phyloP scores from a whole-genome alignment of 2,888 invertebrate species.

The Drosophila heteroneura region DNA sequence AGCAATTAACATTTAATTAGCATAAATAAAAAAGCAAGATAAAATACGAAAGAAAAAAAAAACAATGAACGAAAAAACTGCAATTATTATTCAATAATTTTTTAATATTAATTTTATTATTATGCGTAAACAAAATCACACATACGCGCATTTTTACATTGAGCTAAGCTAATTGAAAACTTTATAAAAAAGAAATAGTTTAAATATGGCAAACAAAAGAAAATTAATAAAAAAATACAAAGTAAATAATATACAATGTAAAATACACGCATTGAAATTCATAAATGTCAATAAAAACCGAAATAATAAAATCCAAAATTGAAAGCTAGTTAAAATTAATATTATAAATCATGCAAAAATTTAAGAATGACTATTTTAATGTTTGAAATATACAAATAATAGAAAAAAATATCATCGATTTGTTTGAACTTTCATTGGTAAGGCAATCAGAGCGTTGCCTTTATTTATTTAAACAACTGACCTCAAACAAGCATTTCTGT shows the following conservation, averaged over 20 bases:
- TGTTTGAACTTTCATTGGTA: conserved; percentile 60
- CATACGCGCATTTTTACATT: conserved; percentile 71
- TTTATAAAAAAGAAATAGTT: conserved; percentile 49
- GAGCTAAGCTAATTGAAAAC: conserved; percentile 81
- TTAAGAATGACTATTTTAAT: conserved; percentile 74
- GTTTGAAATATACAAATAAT: conserved; percentile 80
- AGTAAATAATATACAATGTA: conserved; percentile 60
- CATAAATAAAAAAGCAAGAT: conserved; percentile 65
- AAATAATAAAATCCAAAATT: conserved; percentile 62
- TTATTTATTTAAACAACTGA: conserved; percentile 79
- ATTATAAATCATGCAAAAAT: conserved; percentile 70
- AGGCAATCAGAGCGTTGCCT: conserved; percentile 44
- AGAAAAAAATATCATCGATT: conserved; percentile 45
- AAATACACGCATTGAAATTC: conserved; percentile 69
- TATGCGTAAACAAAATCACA: conserved; percentile 59
- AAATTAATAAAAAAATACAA: not conserved
- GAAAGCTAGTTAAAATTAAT: conserved; percentile 80
- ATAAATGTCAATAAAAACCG: conserved; percentile 67
- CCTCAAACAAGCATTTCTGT: conserved; percentile 81
- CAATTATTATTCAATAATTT: conserved; percentile 83
- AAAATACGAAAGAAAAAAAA: conserved; percentile 42
- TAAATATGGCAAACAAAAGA: conserved; percentile 37
- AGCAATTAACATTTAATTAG: conserved; percentile 78
- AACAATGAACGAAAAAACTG: conserved; percentile 65
- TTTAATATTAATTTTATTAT: conserved; percentile 77